Conservation (phyloP, 1,140 invertebrate species). For the Aphidius gifuensis region DNA sequence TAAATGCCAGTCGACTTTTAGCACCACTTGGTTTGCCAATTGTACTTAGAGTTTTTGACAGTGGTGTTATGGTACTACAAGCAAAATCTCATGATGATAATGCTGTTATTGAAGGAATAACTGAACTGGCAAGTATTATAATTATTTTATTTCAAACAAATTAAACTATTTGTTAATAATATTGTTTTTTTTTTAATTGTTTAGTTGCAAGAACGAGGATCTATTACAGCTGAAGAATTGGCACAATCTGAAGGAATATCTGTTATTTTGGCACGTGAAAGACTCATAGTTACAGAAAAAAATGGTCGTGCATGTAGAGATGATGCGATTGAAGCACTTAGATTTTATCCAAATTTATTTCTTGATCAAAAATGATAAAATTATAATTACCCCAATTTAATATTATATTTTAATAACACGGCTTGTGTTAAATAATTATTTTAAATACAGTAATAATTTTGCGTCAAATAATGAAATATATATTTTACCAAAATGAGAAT, state of each 20-base stretch:
- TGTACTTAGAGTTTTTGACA: constrained; percentile 79
- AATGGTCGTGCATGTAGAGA: constrained; percentile 85
- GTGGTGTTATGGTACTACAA: constrained; percentile 88
- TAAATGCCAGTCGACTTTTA: constrained; percentile 80
- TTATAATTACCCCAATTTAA: background rate
- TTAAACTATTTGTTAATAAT: constrained; percentile 24
- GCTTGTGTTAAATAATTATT: too few species aligned
- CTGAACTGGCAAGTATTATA: constrained; percentile 61
- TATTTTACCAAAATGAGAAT: too few species aligned
- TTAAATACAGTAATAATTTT: too few species aligned
- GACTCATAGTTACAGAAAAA: constrained; percentile 78
- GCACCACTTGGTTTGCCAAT: constrained; percentile 69
- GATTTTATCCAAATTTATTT: constrained; percentile 90
- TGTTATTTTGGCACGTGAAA: constrained; percentile 84
- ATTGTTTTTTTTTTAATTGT: constrained; percentile 28
- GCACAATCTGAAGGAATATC: constrained; percentile 79
- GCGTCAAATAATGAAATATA: too few species aligned
- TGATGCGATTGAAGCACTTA: constrained; percentile 87
- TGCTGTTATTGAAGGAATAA: constrained; percentile 69
- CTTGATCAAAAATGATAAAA: constrained; percentile 49
- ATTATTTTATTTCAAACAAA: constrained; percentile 16
- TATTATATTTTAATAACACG: too few species aligned
- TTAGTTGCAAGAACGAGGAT: constrained; percentile 72
- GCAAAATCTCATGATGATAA: constrained; percentile 75
- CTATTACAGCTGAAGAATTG: constrained; percentile 81